These are phyloP conservation scores for Dasyurus viverrinus DNA, from an alignment of 2,113 vertebrate species.

Conservation along the genomic window DNA sequence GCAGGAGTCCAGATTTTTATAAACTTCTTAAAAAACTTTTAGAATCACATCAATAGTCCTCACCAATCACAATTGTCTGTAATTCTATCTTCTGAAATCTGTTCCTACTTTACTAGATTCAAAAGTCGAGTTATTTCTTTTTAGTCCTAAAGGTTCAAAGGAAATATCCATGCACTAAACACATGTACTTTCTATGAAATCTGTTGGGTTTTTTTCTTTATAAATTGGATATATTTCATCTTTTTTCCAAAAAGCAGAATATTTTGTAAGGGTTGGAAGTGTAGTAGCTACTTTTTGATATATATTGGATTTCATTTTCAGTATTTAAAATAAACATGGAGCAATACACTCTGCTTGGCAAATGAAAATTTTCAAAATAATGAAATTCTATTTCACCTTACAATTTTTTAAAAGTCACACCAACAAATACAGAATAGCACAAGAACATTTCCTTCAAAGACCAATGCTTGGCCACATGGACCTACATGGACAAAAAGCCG, in stretches of 20 bases:
- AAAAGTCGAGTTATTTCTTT: slow-evolving; percentile 53
- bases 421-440: slow-evolving; percentile 25
- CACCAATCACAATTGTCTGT: slow-evolving; percentile 37
- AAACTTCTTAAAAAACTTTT: slow-evolving; percentile 51
- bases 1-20: slow-evolving; percentile 34
- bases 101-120: slow-evolving; percentile 51
- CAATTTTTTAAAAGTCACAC: slow-evolving; percentile 30
- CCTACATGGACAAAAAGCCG: slow-evolving; percentile 47
- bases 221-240: slow-evolving; percentile 36
- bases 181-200: slow-evolving; percentile 28
- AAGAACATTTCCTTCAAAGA: slow-evolving; percentile 25
- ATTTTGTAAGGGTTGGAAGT: background rate
- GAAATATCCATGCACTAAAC: slow-evolving; percentile 49
- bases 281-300: background rate
- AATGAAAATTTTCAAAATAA: slow-evolving; percentile 45
- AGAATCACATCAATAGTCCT: slow-evolving; percentile 40
- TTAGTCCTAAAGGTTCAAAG: slow-evolving; percentile 52
- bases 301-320: slow-evolving; percentile 42
- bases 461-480: slow-evolving; percentile 30
- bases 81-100: slow-evolving; percentile 50
- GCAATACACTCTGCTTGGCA: slow-evolving; percentile 14
- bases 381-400: background rate
- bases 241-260: background rate
- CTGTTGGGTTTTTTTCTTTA: background rate
- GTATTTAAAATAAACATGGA: slow-evolving; percentile 41